Conservation (phyloP, 2,888 invertebrate species). For the Xanthia icteritia region DNA sequence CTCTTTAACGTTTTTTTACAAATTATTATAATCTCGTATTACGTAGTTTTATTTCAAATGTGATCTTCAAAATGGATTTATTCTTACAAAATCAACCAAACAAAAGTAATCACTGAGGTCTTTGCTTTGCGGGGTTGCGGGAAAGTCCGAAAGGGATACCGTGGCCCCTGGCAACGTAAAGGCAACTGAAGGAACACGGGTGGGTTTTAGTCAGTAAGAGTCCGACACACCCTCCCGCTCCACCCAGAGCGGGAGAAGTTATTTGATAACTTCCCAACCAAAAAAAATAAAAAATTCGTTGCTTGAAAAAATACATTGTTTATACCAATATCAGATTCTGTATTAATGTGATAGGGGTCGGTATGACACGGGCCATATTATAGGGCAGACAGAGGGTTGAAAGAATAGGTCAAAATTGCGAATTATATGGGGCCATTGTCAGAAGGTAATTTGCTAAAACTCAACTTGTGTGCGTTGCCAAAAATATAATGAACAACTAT, state of each 20-base stretch:
- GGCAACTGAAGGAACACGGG: too few species aligned
- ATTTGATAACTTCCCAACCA: too few species aligned
- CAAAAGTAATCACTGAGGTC: neutral
- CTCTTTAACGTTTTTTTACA: neutral
- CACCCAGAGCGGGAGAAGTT: too few species aligned
- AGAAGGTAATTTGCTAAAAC: conserved; percentile 22
- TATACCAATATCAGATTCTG: conserved; percentile 62
- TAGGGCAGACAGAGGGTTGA: conserved; percentile 57
- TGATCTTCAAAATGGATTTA: conserved; percentile 7
- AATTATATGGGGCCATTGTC: conserved; percentile 42
- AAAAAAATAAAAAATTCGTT: too few species aligned
- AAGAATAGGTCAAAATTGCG: conserved; percentile 34
- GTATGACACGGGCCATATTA: conserved; percentile 56
- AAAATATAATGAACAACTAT: conserved; percentile 2
- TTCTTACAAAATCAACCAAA: neutral
- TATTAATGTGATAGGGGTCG: conserved; percentile 70
- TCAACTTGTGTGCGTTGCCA: conserved; percentile 18
- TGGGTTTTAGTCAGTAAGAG: too few species aligned
- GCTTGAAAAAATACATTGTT: neutral
- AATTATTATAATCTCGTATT: conserved; percentile 21
- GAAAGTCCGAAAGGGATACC: too few species aligned
- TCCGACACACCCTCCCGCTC: too few species aligned
- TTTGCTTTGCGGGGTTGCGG: too few species aligned
- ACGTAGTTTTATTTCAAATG: neutral
- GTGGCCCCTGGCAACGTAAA: too few species aligned